These are phyloP conservation scores for Neodiprion lecontei DNA, from an alignment of 1,140 invertebrate species.

Conservation along the genomic window DNA sequence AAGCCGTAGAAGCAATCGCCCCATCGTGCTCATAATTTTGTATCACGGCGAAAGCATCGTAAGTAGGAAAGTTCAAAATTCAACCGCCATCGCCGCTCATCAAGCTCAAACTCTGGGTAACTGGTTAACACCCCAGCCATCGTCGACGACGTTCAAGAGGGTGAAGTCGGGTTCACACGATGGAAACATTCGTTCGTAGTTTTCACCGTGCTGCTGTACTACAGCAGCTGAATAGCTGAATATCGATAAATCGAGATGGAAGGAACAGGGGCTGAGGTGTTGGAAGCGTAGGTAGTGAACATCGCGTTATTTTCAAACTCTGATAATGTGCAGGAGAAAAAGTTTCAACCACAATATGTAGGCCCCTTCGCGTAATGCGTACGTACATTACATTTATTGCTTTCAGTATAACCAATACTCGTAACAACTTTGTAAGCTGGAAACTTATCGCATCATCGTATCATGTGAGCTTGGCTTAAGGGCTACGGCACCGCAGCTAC, in stretches of 20 bases:
- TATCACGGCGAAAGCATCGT: not conserved
- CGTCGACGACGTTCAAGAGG: not conserved
- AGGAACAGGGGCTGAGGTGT: no score
- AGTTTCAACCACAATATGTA: no score
- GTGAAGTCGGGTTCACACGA: not conserved
- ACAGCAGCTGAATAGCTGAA: no score
- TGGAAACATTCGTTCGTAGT: not conserved
- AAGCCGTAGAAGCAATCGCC: conserved; percentile 4
- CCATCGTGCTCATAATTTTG: conserved; percentile 5
- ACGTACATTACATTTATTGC: no score
- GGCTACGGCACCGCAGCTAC: not conserved
- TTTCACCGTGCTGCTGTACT: no score
- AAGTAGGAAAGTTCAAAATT: not conserved
- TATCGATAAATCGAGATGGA: no score
- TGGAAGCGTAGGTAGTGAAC: not conserved
- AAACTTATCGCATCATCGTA: not conserved
- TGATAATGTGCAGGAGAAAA: no score
- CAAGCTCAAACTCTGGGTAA: conserved; percentile 5
- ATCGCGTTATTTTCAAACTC: not conserved
- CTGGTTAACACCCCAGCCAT: conserved; percentile 4
- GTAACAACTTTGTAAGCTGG: not conserved
- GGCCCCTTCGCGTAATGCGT: no score
- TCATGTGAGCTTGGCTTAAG: conserved; percentile 2
- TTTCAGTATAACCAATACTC: no score
- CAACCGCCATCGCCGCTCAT: conserved; percentile 1